phyloP scores from a whole-genome alignment of 2,888 invertebrate species.

The Anthrax anthrax region DNA sequence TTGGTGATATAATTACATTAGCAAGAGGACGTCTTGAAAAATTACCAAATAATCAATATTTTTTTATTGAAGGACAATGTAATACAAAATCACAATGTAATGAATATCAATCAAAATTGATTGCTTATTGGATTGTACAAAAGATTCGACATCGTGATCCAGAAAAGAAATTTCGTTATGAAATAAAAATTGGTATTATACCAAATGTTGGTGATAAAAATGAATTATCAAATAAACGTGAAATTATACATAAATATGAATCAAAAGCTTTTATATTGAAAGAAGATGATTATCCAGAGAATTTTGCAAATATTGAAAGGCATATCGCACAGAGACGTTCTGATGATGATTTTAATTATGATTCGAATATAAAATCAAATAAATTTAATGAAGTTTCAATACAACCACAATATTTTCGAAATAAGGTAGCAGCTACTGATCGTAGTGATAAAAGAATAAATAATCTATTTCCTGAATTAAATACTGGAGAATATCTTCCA shows the following conservation, averaged over 20 bases:
- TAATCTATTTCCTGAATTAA: constrained; percentile 14
- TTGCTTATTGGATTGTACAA: constrained; percentile 55
- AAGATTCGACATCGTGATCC: constrained; percentile 48
- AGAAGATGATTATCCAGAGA: constrained; percentile 35
- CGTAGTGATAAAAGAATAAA: not conserved
- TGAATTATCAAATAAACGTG: constrained; percentile 31
- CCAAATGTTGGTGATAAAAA: constrained; percentile 28
- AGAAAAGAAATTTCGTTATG: constrained; percentile 41
- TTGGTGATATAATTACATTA: constrained; percentile 49
- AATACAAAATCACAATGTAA: constrained; percentile 5
- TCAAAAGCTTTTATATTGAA: constrained; percentile 48
- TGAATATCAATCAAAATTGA: constrained; percentile 28
- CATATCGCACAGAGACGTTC: constrained; percentile 6
- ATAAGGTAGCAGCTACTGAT: not conserved
- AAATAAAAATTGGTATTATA: constrained; percentile 52
- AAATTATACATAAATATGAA: constrained; percentile 37
- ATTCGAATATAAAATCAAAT: constrained; percentile 1
- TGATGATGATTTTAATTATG: constrained; percentile 3
- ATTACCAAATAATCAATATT: constrained; percentile 35
- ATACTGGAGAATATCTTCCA: constrained; percentile 29
- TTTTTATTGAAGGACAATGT: constrained; percentile 39
- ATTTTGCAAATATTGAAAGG: constrained; percentile 17
- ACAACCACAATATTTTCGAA: constrained; percentile 10
- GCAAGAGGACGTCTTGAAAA: constrained; percentile 48
- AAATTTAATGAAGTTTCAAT: constrained; percentile 7